Percentiles rank a stretch among this genome's conserved stretches.
Evolutionary conservation across 2,888 invertebrate species (phyloP).

Genomic region (Amiota communis): DNA sequence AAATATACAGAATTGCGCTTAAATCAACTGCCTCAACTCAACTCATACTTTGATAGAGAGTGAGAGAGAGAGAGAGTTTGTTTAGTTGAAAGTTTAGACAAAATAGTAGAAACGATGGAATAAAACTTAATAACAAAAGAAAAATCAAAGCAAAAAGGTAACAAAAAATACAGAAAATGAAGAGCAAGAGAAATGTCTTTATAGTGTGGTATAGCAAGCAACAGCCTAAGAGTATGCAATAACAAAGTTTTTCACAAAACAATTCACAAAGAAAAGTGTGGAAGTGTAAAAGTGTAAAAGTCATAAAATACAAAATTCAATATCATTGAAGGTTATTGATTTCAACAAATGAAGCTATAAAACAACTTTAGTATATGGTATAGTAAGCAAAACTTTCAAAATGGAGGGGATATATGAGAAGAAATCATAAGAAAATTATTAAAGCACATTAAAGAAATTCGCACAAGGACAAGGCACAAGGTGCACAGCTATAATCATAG

Average conservation of each 20-base stretch:
- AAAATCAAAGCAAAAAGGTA: neutral
- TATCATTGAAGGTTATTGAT: neutral
- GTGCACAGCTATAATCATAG: too few species aligned
- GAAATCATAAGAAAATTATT: neutral
- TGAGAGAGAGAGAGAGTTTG: too few species aligned
- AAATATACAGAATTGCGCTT: too few species aligned
- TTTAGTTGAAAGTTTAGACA: too few species aligned
- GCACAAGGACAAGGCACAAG: neutral
- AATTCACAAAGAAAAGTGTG: neutral
- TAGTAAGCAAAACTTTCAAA: neutral
- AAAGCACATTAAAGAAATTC: conserved; percentile 1
- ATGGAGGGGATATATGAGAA: neutral
- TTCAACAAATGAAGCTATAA: conserved; percentile 4
- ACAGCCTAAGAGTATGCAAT: conserved; percentile 9
- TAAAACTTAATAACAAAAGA: neutral
- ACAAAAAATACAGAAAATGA: too few species aligned
- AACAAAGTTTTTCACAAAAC: neutral
- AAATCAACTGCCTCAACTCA: too few species aligned
- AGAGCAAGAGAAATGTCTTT: too few species aligned
- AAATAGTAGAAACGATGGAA: too few species aligned
- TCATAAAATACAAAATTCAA: neutral
- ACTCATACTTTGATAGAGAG: too few species aligned
- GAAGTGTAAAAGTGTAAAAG: neutral
- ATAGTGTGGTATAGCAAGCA: neutral
- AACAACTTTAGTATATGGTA: too few species aligned